Conservation (phyloP, 1,140 invertebrate genomes). For the Leptinotarsa lineolata region DNA sequence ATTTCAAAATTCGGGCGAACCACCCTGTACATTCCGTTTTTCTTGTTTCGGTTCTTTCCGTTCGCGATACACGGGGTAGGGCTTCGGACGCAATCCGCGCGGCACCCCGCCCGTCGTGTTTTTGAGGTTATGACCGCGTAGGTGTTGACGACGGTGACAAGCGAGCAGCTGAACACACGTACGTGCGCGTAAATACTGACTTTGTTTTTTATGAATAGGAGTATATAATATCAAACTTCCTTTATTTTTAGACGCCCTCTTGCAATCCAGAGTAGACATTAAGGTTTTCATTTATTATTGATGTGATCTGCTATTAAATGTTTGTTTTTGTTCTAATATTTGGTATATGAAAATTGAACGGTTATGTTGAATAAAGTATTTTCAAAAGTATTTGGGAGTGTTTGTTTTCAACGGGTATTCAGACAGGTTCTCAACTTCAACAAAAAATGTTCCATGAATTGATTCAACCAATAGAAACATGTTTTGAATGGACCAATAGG, state of each 20-base stretch:
- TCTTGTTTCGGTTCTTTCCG: no score
- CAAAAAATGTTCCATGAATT: no score
- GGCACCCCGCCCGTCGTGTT: no score
- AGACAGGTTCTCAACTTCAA: no score
- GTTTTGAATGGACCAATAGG: no score
- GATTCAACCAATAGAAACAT: no score
- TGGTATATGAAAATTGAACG: slow-evolving; percentile 40
- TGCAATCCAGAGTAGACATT: slow-evolving; percentile 26
- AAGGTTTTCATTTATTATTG: slow-evolving; percentile 31
- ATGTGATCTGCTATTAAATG: slow-evolving; percentile 31
- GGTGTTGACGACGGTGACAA: not conserved
- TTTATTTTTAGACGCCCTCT: slow-evolving; percentile 21
- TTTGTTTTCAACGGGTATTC: no score
- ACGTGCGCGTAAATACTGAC: slow-evolving; percentile 7
- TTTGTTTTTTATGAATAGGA: slow-evolving; percentile 16
- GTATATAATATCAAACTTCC: slow-evolving; percentile 12
- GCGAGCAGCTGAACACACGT: slow-evolving; percentile 17
- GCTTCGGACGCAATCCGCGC: no score
- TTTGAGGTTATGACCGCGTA: slow-evolving; percentile 22
- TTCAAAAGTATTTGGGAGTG: slow-evolving; percentile 35
- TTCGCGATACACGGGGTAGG: no score
- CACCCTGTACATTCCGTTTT: no score
- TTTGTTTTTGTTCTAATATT: slow-evolving; percentile 42
- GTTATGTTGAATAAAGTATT: slow-evolving; percentile 50
- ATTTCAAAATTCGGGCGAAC: no score